Base-by-base conservation (phyloP, 2,113 vertebrate species). In the Aspiorhynchus laticeps region DNA sequence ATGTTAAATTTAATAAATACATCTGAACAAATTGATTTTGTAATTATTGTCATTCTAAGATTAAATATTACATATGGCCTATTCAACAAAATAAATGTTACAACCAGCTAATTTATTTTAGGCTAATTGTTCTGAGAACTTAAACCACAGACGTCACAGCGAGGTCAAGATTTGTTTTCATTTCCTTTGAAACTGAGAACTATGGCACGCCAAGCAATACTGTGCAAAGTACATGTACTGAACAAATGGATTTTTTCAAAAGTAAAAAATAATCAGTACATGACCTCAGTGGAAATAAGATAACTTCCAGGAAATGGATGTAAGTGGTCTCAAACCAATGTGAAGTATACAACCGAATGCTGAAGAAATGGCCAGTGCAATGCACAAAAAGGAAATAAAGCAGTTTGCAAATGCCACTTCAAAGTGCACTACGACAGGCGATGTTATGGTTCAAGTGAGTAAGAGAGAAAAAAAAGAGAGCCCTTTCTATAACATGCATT, bases 351-450 rank as follows among this genome's bases (percentile, higher is more conserved):
- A 8, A 6, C 19, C 36, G 19, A 73, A 46, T 26, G 73, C 73
- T 26, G 7, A 5, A 1, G 73, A 38, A 75, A 15, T 26, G 24
- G 2, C 11, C 24, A 46, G 3, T 3, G 24, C 21, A n/a, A 75
- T 48, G 74, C 41, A 28, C 74, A 17, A 28, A 26, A 76, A 76
- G 74, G 74, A 76, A 76, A 76, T 28, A 46, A 76, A 48, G 41
- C 74, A 28, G n/a, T 43, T 76, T 76, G 74, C 74, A 76, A 76
- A 17, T 9, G 43, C 74, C 74, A 76, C 74, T 48, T 76, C 74
- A 76, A 76, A 76, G n/a, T 15, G 74, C 7, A 26, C 74, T 48
- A n/a, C 3, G n/a, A 28, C 41, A 76, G 24, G 74, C 48, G 12
- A 41, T 24, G 10, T 41, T 48, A 26, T 26, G 11, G 38, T 46